A percentile compares a stretch with the other conserved stretches of the same genome.
phyloP scores from a whole-genome alignment of 2,113 vertebrate genomes.

The Leptobrachium leishanense region DNA sequence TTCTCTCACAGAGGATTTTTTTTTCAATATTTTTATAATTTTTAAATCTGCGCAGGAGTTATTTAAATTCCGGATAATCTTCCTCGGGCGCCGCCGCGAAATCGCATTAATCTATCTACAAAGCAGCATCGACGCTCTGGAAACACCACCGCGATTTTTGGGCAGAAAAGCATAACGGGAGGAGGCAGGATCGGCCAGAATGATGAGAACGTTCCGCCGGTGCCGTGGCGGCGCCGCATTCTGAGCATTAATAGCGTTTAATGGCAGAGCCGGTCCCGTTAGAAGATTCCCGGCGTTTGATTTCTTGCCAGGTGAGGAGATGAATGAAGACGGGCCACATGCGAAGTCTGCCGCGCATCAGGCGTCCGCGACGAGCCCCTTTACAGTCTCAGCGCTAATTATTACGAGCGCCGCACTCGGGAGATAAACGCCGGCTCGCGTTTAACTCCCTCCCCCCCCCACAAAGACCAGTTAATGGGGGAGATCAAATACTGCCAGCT shows the following conservation, averaged over 20 bases:
- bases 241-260: background rate
- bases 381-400: background rate
- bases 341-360: background rate
- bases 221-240: background rate
- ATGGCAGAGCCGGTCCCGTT: background rate
- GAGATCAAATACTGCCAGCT: background rate
- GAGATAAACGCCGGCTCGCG: background rate
- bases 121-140: background rate
- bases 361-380: background rate
- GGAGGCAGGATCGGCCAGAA: background rate
- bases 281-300: background rate
- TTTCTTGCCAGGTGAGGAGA: background rate
- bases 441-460: background rate
- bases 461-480: background rate
- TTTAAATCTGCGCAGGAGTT: background rate
- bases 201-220: background rate
- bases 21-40: background rate
- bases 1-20: background rate
- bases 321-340: background rate
- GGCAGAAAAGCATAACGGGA: too few relatives aligned
- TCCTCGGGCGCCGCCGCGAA: background rate
- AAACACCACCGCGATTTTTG: background rate
- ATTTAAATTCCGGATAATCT: background rate
- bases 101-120: slow-evolving; percentile 4
- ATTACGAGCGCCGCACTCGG: background rate